phyloP scores from a whole-genome alignment of 2,113 vertebrate species.

The Myrmophylax atrothorax region DNA sequence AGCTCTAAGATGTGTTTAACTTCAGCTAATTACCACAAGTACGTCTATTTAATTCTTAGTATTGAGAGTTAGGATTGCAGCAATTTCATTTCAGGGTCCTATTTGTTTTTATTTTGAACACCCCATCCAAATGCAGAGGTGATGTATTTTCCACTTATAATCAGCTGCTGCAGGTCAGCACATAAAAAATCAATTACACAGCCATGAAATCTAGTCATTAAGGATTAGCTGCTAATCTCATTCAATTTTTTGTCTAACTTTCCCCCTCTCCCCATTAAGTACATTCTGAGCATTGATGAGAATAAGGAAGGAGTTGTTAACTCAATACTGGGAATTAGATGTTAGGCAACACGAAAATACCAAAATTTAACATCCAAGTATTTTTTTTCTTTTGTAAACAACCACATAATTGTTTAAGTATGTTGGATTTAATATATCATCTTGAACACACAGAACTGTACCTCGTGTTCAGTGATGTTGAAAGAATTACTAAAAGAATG shows the following conservation, averaged over 20 bases:
- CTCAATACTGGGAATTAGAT: slow-evolving; percentile 13
- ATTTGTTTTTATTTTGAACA: slow-evolving; percentile 74
- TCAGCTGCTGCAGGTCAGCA: slow-evolving; percentile 63
- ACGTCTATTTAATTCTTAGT: slow-evolving; percentile 74
- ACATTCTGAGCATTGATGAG: slow-evolving; percentile 35
- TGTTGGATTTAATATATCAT: not conserved
- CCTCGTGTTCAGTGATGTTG: not conserved
- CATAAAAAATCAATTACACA: slow-evolving; percentile 77
- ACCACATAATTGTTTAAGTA: not conserved
- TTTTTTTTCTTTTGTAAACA: not conserved
- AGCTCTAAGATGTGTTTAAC: slow-evolving; percentile 75
- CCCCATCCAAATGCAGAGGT: slow-evolving; percentile 61
- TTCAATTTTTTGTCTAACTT: slow-evolving; percentile 48
- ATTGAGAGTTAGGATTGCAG: slow-evolving; percentile 70
- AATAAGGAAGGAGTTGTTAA: slow-evolving; percentile 41
- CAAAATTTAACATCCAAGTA: not conserved
- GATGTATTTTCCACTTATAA: slow-evolving; percentile 68
- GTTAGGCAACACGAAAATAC: slow-evolving; percentile 20
- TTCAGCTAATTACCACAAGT: slow-evolving; percentile 79
- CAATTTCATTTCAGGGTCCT: slow-evolving; percentile 68
- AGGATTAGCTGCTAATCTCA: slow-evolving; percentile 73
- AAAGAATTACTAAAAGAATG: not conserved
- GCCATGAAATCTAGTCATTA: slow-evolving; percentile 72
- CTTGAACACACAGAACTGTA: not conserved
- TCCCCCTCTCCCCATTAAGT: not conserved